These are phyloP conservation scores for Ataeniobius toweri DNA, from an alignment of 2,797 vertebrate genomes.

Conservation along the genomic window DNA sequence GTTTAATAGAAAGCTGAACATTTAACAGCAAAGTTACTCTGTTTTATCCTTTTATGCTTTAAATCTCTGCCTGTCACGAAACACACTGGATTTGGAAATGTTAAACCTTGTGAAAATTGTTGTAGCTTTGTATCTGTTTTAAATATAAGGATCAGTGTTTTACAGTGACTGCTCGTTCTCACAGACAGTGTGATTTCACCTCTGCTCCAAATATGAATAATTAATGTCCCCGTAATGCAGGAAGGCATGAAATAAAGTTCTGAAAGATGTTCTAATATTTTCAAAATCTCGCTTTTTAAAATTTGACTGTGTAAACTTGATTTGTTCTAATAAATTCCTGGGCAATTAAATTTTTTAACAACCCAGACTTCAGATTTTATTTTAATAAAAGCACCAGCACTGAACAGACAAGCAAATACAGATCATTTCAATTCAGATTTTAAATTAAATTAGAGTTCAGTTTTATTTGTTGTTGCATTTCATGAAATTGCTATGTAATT, in stretches of 20 bases:
- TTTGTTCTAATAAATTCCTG: neutral
- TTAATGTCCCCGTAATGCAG: neutral
- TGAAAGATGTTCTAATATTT: neutral
- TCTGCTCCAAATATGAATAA: neutral
- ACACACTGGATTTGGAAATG: neutral
- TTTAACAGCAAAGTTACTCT: neutral
- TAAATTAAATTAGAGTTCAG: conserved; percentile 6
- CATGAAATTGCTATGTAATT: conserved; percentile 12
- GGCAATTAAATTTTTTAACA: neutral
- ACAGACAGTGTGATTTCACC: neutral
- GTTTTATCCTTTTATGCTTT: neutral
- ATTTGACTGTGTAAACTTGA: neutral
- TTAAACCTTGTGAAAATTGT: neutral
- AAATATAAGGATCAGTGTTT: neutral
- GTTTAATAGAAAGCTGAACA: neutral
- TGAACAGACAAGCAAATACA: neutral
- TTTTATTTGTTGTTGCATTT: conserved; percentile 24
- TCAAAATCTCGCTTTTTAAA: neutral
- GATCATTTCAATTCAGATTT: neutral
- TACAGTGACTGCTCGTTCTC: neutral
- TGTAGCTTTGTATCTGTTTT: neutral
- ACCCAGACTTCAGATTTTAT: neutral
- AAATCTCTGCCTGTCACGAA: neutral
- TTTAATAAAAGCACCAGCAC: neutral
- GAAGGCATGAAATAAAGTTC: neutral